A percentile compares a stretch with the other conserved stretches of the same genome.
These are phyloP conservation scores for Dolichotis patagonum DNA, from an alignment of 2,113 vertebrate species.

Conservation along the genomic window DNA sequence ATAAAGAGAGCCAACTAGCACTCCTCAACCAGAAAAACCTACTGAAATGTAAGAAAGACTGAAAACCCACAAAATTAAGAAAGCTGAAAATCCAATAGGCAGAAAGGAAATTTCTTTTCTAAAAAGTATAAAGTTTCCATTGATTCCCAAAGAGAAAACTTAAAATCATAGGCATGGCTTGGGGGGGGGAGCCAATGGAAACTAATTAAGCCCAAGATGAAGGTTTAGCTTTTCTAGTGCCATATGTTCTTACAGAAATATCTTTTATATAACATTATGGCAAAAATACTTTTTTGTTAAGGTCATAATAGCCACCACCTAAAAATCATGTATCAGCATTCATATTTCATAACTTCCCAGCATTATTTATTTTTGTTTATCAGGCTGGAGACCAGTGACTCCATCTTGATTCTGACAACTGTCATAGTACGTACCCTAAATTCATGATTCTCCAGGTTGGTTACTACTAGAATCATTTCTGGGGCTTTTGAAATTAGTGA, in stretches of 20 bases:
- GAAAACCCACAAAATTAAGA: neutral
- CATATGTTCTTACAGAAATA: neutral
- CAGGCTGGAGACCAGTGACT: neutral
- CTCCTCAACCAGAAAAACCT: neutral
- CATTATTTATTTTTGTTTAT: neutral
- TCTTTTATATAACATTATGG: no score
- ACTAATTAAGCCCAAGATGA: neutral
- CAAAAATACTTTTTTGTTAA: neutral
- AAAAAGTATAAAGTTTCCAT: neutral
- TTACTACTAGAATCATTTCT: neutral
- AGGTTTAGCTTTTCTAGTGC: neutral
- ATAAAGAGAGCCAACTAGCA: neutral
- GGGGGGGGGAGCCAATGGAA: neutral
- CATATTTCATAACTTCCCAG: neutral
- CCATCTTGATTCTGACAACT: neutral
- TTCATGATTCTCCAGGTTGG: neutral
- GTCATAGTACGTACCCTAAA: neutral
- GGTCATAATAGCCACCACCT: no score
- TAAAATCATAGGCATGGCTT: neutral
- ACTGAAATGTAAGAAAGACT: neutral
- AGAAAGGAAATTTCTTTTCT: neutral
- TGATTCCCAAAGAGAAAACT: neutral
- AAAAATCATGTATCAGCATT: neutral
- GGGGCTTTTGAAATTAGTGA: neutral
- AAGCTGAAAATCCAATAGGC: neutral